Base-by-base conservation (phyloP, 2,888 invertebrate genomes). In the Kryphioiulus occultus region DNA sequence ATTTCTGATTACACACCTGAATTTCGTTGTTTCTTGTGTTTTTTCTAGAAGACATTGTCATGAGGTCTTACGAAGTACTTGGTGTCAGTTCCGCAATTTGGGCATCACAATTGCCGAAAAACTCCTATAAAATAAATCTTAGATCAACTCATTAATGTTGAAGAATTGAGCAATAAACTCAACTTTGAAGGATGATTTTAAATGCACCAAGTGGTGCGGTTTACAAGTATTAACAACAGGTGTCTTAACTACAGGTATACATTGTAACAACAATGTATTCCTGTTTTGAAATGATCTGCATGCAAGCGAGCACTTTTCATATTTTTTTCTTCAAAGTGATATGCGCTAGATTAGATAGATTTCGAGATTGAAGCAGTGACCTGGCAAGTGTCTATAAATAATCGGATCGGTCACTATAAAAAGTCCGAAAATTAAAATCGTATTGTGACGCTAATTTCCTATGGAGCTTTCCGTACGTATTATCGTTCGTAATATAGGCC, bases 1-100 rank as follows among this genome's bases (percentile, higher is more conserved):
- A 59, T 59, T 59, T 59, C 9, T 59, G 59, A 59, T 59, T 59
- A 59, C 59, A 59, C 59, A 59, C n/a, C n/a, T n/a, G 59, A 47
- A 1, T 15, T 47, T 47, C 47, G 47, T 47, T 47, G 47, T 47
- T 47, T 15, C 47, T 10, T 1, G 47, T 10, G 59, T 59, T 22
- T 39, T 39, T 39, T 39, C 5, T 39, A 9, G 3, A 9, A n/a
- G n/a, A n/a, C n/a, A n/a, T n/a, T n/a, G n/a, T n/a, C n/a, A n/a
- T n/a, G n/a, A n/a, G n/a, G n/a, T n/a, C n/a, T n/a, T n/a, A n/a
- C n/a, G n/a, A n/a, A n/a, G n/a, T n/a, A n/a, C n/a, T n/a, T n/a
- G n/a, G n/a, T n/a, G n/a, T n/a, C n/a, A n/a, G n/a, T n/a, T n/a
- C n/a, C n/a, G n/a, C n/a, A n/a, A n/a, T n/a, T n/a, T n/a, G n/a